phyloP scores from a whole-genome alignment of 2,113 vertebrate genomes.

The Anarrhichthys ocellatus region DNA sequence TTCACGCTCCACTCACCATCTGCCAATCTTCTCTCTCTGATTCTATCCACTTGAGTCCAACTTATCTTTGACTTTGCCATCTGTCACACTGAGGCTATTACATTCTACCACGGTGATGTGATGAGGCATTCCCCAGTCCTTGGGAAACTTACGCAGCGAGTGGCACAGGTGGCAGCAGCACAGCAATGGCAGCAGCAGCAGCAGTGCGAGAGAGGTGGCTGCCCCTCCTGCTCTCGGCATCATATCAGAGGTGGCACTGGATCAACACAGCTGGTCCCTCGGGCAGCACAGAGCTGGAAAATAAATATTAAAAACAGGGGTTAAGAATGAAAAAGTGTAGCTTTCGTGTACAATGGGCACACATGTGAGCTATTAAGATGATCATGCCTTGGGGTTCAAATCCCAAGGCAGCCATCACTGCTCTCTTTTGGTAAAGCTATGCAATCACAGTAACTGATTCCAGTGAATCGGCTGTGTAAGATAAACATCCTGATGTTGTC shows the following conservation, averaged over 20 bases:
- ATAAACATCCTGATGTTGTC: background rate
- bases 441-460: background rate
- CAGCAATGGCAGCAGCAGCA: constrained; percentile 70
- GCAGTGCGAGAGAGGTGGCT: constrained; percentile 63
- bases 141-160: constrained; percentile 75
- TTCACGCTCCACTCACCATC: background rate
- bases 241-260: constrained; percentile 69
- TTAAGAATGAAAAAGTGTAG: background rate
- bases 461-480: background rate
- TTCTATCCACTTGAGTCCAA: background rate
- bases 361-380: background rate
- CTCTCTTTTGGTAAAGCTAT: background rate
- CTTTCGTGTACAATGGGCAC: background rate
- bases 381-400: constrained; percentile 10
- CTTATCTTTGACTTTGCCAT: background rate
- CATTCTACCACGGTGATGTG: background rate
- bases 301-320: background rate
- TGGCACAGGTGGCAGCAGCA: constrained; percentile 79
- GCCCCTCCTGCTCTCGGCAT: constrained; percentile 75
- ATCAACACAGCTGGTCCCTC: constrained; percentile 56
- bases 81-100: background rate
- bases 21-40: constrained; percentile 10
- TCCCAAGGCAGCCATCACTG: background rate
- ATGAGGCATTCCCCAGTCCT: background rate
- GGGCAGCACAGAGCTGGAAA: constrained; percentile 58